phyloP scores from a whole-genome alignment of 1,140 invertebrate species.

The Chymomyza costata region DNA sequence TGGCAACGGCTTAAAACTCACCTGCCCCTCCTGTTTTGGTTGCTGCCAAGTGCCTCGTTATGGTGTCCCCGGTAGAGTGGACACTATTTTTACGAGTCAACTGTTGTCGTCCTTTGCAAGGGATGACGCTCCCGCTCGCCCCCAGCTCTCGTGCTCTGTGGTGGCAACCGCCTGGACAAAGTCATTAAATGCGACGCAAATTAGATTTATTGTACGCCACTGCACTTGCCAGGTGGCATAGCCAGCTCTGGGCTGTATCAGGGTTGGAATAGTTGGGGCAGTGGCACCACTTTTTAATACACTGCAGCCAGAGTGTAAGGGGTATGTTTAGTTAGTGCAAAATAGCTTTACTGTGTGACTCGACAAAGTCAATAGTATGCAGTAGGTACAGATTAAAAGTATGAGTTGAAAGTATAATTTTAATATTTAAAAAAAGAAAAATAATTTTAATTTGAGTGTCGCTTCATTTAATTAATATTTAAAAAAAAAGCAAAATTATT shows the following conservation, averaged over 20 bases:
- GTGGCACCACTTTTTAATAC: constrained; percentile 5
- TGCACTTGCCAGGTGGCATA: constrained; percentile 54
- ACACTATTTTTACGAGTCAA: constrained; percentile 51
- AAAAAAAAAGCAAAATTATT: no score
- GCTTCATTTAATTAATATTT: no score
- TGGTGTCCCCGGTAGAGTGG: constrained; percentile 28
- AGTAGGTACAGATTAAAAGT: no score
- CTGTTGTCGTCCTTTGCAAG: constrained; percentile 20
- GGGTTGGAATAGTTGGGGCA: constrained; percentile 8
- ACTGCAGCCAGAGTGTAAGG: not conserved
- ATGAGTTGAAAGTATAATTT: no score
- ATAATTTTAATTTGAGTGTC: no score
- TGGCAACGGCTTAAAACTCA: constrained; percentile 65
- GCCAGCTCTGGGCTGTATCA: not conserved
- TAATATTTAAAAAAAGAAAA: no score
- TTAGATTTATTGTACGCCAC: constrained; percentile 72
- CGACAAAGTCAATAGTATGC: no score
- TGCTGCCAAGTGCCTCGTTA: constrained; percentile 59
- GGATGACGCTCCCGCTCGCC: no score
- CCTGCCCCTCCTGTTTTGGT: constrained; percentile 8
- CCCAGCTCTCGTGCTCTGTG: constrained; percentile 7
- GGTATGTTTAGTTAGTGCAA: no score
- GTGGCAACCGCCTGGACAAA: constrained; percentile 52
- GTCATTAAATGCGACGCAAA: constrained; percentile 75
- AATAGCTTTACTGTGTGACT: no score